Evolutionary conservation across 2,113 vertebrate genomes (phyloP), one percentile per base, ranked within the genome.

Genomic region (Tetrax tetrax): DNA sequence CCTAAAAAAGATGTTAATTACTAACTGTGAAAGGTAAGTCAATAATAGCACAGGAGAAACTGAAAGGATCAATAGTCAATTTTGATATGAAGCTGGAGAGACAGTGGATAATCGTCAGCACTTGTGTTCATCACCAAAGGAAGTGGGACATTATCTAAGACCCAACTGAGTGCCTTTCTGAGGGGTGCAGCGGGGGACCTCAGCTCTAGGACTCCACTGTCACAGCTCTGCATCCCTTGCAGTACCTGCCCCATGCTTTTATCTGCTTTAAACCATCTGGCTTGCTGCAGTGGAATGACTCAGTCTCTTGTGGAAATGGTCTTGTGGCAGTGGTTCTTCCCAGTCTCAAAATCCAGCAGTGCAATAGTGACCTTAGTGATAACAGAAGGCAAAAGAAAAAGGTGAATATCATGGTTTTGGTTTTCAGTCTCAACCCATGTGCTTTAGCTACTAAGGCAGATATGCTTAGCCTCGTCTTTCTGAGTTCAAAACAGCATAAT

Each of bases 211-310:
- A 37, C 19, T 43, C 17, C 14, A 14, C 11, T 45, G 21, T 38
- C 56, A 65, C 38, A 53, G 25, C 28, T 77, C 47, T 54, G 31
- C 5, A 1, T 41, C 29, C 56, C 24, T 27, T 12, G 9, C 1
- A 41, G 41, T 41, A 1, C 31, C 28, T 85, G 86, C 35, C 29
- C 48, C 0, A 0, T 68, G 53, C 38, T 47, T 43, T 72, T 64
- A 57, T 14, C n/a, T 63, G 48, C 41, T n/a, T 3, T 25, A 66
- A 56, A 48, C n/a, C 51, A 53, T 23, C 45, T 64, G 56, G 37
- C 70, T 85, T 71, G 70, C 75, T 76, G 95, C 86, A 79, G 37
- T n/a, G 38, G 75, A 88, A 90, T 83, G 78, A 68, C 51, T 70
- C 88, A 88, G 82, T 48, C 75, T 56, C 65, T 75, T 2, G 1